Evolutionary conservation across 2,888 invertebrate species (phyloP), one percentile per base, ranked within the genome.

Genomic region (Drosophila emarginata): DNA sequence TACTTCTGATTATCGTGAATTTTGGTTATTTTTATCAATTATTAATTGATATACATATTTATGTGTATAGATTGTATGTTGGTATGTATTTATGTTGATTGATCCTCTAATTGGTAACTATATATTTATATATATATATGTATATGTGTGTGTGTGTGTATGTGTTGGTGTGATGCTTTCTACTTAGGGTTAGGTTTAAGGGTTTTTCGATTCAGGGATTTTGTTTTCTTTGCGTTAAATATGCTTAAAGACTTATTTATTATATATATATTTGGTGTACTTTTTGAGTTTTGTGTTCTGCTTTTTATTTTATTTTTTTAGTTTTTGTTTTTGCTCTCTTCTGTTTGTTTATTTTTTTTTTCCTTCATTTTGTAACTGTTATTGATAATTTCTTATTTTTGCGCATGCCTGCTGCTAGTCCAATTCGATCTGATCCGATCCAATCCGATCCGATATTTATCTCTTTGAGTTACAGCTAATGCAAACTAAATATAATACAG

Each of bases 251-350:
- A 78, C 90, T 90, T 90, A 90, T 71, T 90, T 72, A 67, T 80
- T 80, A 88, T 77, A 90, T 80, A 88, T 77, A 90, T 90, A 84
- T 90, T 90, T 90, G 90, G 90, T 90, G 90, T 90, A 89, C 78
- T 80, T 90, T 90, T 90, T 90, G 90, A 90, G 90, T 90, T 89
- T 71, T 86, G 85, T 90, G 80, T 83, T 79, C 76, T 80, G 77
- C 74, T 61, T 67, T 61, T 67, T 59, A 32, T 9, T 61, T 14
- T 59, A 59, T 18, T 59, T 60, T 23, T 45, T 37, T 23, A 45
- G 59, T 23, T 57, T 67, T 39, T 61, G 39, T 32, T 69, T 69
- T 53, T 69, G 36, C 32, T 54, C 36, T 54, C 14, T 23, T 26
- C 5, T 45, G 2, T 56, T 40, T 12, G 4, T 61, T 40, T 12